Conservation (phyloP, 2,113 vertebrate genomes). For the Uria aalge region DNA sequence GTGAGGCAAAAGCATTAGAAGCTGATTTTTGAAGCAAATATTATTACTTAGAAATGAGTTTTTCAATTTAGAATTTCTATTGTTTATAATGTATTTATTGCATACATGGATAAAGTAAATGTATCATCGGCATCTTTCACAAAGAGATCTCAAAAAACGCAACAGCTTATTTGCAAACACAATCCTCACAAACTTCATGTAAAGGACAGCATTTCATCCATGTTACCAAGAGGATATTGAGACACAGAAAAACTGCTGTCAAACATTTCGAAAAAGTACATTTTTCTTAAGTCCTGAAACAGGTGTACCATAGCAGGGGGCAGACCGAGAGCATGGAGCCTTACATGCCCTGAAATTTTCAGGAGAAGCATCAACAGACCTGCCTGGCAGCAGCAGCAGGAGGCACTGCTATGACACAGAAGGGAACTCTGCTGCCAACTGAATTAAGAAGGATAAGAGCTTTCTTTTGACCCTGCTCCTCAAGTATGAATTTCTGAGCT, state of each 20-base stretch:
- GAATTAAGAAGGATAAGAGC: conserved; percentile 22
- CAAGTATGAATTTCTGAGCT: conserved; percentile 35
- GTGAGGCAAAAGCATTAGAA: not conserved
- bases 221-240: not conserved
- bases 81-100: not conserved
- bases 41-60: not conserved
- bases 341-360: not conserved
- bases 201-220: not conserved
- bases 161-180: not conserved
- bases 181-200: not conserved
- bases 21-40: not conserved
- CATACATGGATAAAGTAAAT: not conserved
- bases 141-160: not conserved
- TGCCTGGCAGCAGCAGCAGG: not conserved
- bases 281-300: not conserved
- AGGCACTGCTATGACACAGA: not conserved
- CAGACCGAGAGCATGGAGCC: not conserved
- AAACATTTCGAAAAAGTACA: not conserved
- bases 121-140: not conserved
- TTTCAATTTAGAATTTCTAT: not conserved
- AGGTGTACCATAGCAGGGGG: not conserved
- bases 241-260: not conserved
- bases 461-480: conserved; percentile 37
- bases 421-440: not conserved
- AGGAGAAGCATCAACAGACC: not conserved